These are phyloP conservation scores for Caenorhabditis tropicalis DNA, from an alignment of 1,140 invertebrate species.

Conservation along the genomic window DNA sequence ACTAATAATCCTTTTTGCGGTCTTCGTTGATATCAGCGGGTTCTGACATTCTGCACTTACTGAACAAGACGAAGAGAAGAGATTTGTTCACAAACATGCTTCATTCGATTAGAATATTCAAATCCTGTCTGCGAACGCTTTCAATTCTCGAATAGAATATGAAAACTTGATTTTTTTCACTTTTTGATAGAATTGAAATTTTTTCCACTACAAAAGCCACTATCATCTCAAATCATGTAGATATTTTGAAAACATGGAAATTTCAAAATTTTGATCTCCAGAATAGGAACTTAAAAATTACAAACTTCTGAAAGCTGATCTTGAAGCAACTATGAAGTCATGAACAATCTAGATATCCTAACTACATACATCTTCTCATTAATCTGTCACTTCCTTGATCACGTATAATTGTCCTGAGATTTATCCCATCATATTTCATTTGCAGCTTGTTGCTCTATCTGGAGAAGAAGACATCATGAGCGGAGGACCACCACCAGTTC, in stretches of 20 bases:
- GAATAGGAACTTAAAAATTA: no score
- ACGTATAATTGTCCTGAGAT: background rate
- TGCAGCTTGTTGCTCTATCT: conserved; percentile 47
- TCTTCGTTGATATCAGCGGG: conserved; percentile 19
- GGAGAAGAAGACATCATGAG: conserved; percentile 47
- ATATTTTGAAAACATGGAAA: no score
- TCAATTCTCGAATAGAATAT: background rate
- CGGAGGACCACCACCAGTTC: conserved; percentile 41
- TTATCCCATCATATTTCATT: no score
- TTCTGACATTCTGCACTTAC: conserved; percentile 18
- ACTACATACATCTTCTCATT: background rate
- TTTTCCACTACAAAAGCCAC: no score
- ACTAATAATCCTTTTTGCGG: conserved; percentile 37
- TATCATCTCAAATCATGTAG: no score
- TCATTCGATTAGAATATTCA: conserved; percentile 2
- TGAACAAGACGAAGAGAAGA: background rate
- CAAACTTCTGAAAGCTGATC: no score
- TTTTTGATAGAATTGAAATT: no score
- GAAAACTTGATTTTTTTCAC: background rate
- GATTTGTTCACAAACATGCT: background rate
- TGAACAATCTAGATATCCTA: no score
- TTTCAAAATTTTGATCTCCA: no score
- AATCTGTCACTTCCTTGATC: background rate
- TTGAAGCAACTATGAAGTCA: no score
- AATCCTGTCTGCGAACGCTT: background rate